A percentile compares a stretch with the other conserved stretches of the same genome.
These are phyloP conservation scores for Hippoglossus hippoglossus DNA, from an alignment of 2,797 vertebrate species.

Conservation along the genomic window DNA sequence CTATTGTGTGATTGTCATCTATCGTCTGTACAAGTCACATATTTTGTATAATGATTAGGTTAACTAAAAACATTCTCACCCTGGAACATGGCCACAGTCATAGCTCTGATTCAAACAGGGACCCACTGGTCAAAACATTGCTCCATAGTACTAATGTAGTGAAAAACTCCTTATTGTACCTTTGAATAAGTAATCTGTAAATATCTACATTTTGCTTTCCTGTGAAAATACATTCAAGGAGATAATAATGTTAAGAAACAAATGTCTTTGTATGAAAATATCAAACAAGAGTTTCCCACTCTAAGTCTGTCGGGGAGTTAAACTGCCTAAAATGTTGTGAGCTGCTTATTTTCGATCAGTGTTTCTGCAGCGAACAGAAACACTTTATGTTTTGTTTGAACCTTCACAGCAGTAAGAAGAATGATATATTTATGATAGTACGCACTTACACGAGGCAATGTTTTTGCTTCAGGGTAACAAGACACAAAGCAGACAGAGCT, in stretches of 20 bases:
- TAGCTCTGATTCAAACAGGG: not conserved
- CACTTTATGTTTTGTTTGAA: not conserved
- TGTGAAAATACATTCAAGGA: not conserved
- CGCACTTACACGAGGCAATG: constrained; percentile 36
- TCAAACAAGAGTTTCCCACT: constrained; percentile 41
- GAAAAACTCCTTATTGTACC: not conserved
- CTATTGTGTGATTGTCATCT: too few relatives aligned
- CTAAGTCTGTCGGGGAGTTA: not conserved
- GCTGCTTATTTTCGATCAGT: not conserved
- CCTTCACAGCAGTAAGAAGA: constrained; percentile 13
- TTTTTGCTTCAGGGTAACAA: constrained; percentile 62
- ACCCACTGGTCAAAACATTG: not conserved
- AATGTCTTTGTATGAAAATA: constrained; percentile 9
- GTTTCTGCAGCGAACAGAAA: constrained; percentile 6
- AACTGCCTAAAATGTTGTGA: too few relatives aligned
- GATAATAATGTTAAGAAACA: not conserved
- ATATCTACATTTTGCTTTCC: not conserved
- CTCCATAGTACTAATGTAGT: not conserved
- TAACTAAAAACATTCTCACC: not conserved
- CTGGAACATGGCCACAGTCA: not conserved
- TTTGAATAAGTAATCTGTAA: not conserved
- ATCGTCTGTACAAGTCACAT: too few relatives aligned
- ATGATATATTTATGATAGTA: constrained; percentile 36
- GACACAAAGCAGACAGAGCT: constrained; percentile 52
- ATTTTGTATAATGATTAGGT: not conserved